Conservation (phyloP, 2,797 vertebrate genomes). For the Luscinia luscinia region DNA sequence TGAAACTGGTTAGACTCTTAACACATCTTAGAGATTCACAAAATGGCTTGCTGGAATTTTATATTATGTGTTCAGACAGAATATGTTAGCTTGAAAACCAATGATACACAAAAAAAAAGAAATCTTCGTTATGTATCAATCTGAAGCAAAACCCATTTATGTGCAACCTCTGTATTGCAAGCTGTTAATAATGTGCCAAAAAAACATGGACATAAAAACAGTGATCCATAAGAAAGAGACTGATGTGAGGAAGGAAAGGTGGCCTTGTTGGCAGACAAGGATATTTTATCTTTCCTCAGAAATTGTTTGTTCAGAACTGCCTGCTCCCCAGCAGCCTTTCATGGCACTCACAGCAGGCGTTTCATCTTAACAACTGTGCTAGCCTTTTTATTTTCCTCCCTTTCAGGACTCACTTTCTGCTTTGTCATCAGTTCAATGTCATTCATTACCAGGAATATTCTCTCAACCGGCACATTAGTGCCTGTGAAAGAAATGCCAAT, state of each 20-base stretch:
- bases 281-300: constrained; percentile 1
- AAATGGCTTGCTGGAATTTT: constrained; percentile 39
- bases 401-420: constrained; percentile 21
- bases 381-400: constrained; percentile 35
- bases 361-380: constrained; percentile 37
- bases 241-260: not conserved
- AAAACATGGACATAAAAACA: not conserved
- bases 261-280: not conserved
- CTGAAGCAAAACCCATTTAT: not conserved
- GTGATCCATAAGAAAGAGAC: not conserved
- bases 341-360: constrained; percentile 5
- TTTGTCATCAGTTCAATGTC: constrained; percentile 40
- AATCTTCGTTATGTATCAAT: not conserved
- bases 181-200: not conserved
- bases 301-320: constrained; percentile 33
- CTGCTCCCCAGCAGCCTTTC: constrained; percentile 24
- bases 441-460: constrained; percentile 20
- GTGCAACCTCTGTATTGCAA: not conserved
- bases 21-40: constrained; percentile 3
- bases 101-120: not conserved
- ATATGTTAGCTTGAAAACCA: constrained; percentile 15
- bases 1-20: not conserved
- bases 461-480: constrained; percentile 27
- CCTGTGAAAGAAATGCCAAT: constrained; percentile 12
- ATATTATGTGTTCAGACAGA: not conserved